Conservation (phyloP, 37 sponge, comb jelly and placozoan genomes). For the Sycon ciliatum region DNA sequence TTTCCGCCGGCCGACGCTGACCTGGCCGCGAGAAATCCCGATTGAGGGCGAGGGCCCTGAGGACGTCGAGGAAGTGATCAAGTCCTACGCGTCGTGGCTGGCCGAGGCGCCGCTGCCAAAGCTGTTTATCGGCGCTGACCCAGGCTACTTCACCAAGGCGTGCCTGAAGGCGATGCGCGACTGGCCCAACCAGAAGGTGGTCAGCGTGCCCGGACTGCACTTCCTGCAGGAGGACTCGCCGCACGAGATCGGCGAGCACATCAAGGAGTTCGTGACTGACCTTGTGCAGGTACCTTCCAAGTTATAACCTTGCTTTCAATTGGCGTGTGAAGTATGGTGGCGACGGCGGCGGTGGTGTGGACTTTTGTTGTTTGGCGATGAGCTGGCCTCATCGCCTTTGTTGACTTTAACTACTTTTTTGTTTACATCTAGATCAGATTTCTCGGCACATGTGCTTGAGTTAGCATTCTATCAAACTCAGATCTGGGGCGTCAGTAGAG, state of each 20-base stretch:
- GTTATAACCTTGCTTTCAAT: too few relatives aligned
- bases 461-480: too few relatives aligned
- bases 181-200: neutral
- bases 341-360: too few relatives aligned
- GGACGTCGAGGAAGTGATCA: neutral
- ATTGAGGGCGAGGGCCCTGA: neutral
- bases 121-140: neutral
- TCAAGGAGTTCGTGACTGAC: neutral
- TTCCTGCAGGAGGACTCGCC: neutral
- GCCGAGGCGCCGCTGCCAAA: neutral
- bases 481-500: too few relatives aligned
- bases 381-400: too few relatives aligned
- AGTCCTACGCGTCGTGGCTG: neutral
- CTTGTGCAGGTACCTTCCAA: too few relatives aligned
- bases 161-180: neutral
- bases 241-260: neutral
- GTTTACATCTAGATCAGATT: too few relatives aligned
- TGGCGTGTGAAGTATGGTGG: too few relatives aligned
- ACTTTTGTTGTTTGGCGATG: too few relatives aligned
- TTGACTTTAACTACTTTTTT: too few relatives aligned
- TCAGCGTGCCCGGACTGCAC: neutral
- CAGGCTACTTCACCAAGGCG: slow-evolving; percentile 1
- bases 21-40: neutral
- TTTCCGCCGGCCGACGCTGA: neutral
- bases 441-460: too few relatives aligned